Base-by-base conservation (phyloP, 2,888 invertebrate species). In the Lomographa bimaculata region DNA sequence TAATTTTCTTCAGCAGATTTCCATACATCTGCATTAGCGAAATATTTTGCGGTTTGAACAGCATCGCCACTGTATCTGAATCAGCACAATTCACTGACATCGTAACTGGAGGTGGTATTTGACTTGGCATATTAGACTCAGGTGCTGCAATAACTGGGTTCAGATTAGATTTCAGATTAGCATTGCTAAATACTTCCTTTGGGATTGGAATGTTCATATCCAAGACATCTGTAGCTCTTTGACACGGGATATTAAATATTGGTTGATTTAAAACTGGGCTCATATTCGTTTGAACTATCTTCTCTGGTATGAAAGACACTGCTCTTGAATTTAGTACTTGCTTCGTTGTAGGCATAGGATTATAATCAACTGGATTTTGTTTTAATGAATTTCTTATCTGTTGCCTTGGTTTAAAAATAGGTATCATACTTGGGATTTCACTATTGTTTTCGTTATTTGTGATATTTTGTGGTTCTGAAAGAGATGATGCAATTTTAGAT, bases 21-120 rank as follows among this genome's bases (percentile, higher is more conserved):
- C 71, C 75, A 8, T 64, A 71, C 0, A 67, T 32, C 39, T 77
- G 64, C 35, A 62, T 48, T 3, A 73, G 16, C 0, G 74, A 60
- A 32, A 75, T 56, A 1, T 63, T 65, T 58, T 71, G 71, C 0
- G 77, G 69, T n/a, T 71, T 73, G 24, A 68, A 67, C 4, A 73
- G 25, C 24, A 75, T 57, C 2, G 66, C 60, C 2, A 77, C 35
- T 2, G 64, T 50, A 12, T 67, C 60, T 0, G 57, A 46, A 14
- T 73, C 62, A 5, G 51, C 49, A 41, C 46, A 53, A 12, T 30
- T 57, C 24, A 60, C 33, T 8, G 58, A 30, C 8, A 30, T 4
- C 14, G 30, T 53, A 28, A 58, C 51, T 17, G 58, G 55, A 3
- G 44, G 41, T 3, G 56, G 29, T 6, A 46, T 42, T 3, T 54